A percentile compares a stretch with the other conserved stretches of the same genome.
phyloP scores from a whole-genome alignment of 2,113 vertebrate species.

The Struthio camelus region DNA sequence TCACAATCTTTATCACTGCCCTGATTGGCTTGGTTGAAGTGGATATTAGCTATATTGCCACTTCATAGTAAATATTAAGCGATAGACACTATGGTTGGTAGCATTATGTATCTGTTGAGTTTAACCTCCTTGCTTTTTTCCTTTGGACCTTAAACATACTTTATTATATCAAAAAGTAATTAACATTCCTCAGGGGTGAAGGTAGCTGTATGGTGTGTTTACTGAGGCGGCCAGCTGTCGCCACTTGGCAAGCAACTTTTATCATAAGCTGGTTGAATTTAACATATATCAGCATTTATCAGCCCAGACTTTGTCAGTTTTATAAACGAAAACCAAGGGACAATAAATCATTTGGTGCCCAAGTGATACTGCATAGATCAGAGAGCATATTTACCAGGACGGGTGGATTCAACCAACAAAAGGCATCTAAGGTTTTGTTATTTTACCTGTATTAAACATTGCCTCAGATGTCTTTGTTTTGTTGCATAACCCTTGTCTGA shows the following conservation, averaged over 20 bases:
- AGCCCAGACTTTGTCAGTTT: constrained; percentile 80
- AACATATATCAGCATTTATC: constrained; percentile 86
- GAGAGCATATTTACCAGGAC: constrained; percentile 21
- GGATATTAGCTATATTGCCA: neutral
- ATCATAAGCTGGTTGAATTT: constrained; percentile 79
- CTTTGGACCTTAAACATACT: constrained; percentile 69
- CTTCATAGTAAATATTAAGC: neutral
- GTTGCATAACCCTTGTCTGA: neutral
- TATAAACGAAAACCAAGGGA: constrained; percentile 74
- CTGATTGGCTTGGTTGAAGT: neutral
- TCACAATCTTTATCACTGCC: neutral
- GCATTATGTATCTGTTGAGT: neutral
- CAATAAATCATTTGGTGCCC: constrained; percentile 75
- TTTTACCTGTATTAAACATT: neutral
- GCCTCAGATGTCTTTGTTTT: neutral
- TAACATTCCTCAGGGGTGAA: constrained; percentile 83
- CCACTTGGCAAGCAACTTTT: constrained; percentile 82
- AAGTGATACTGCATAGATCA: constrained; percentile 6
- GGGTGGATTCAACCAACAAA: constrained; percentile 6
- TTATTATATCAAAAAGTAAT: constrained; percentile 76
- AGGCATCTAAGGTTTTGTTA: constrained; percentile 3
- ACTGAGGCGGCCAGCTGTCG: constrained; percentile 80
- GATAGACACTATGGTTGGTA: neutral
- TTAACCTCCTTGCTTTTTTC: constrained; percentile 13
- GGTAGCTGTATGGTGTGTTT: constrained; percentile 75